Evolutionary conservation across 2,113 vertebrate species (phyloP).

Genomic region (Oreochromis tanganicae): DNA sequence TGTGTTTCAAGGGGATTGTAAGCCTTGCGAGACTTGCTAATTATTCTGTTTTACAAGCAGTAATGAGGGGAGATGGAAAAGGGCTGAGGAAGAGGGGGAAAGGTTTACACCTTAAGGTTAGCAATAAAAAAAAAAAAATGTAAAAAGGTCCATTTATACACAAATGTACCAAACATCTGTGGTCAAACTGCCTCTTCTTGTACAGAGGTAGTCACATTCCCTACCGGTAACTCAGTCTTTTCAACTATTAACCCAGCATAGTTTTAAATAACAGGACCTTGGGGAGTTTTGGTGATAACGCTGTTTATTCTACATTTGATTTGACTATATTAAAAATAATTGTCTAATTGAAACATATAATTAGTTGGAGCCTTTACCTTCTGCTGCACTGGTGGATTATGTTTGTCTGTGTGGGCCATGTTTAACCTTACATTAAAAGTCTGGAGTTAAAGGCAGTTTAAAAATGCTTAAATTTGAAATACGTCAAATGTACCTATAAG

Average conservation of each 20-base stretch:
- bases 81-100: not conserved
- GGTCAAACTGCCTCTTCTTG: not conserved
- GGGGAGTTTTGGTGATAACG: not conserved
- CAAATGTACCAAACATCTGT: not conserved
- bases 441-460: not conserved
- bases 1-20: not conserved
- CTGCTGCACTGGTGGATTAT: not conserved
- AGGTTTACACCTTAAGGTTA: conserved; percentile 59
- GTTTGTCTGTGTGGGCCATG: not conserved
- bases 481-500: not conserved
- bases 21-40: conserved; percentile 2
- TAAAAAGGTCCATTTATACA: not conserved
- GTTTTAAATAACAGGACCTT: not conserved
- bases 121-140: conserved; percentile 5
- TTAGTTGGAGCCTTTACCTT: not conserved
- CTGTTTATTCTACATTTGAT: not conserved
- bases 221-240: not conserved
- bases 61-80: conserved; percentile 18
- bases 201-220: not conserved
- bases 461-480: not conserved
- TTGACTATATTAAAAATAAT: not conserved
- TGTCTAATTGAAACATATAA: not conserved
- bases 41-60: conserved; percentile 37
- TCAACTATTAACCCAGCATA: not conserved
- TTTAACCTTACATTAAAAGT: not conserved